Conservation (phyloP, 2,797 vertebrate species). For the Peromyscus nudipes region DNA sequence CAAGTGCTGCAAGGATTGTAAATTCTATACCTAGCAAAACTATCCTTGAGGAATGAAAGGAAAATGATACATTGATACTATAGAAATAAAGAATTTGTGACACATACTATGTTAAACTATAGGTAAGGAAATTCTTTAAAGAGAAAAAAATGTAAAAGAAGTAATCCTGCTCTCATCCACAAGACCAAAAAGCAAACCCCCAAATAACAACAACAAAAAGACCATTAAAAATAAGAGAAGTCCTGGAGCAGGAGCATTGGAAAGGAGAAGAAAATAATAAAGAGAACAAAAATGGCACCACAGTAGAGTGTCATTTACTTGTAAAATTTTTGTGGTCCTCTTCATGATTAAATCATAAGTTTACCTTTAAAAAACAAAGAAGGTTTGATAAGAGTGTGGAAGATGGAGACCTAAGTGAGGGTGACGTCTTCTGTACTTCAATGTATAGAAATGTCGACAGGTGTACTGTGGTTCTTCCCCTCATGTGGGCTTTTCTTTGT, state of each 20-base stretch:
- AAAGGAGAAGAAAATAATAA: neutral
- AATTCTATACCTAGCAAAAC: conserved; percentile 19
- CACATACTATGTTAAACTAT: too few species aligned
- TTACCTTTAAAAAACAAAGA: neutral
- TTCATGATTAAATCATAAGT: neutral
- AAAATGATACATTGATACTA: neutral
- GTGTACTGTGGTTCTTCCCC: neutral
- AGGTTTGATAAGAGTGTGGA: neutral
- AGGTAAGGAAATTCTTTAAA: neutral
- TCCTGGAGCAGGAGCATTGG: neutral
- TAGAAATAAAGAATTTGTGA: neutral
- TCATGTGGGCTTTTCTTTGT: neutral
- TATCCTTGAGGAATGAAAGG: neutral
- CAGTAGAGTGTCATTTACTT: neutral
- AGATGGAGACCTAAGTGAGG: neutral
- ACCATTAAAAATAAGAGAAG: neutral
- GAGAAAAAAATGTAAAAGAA: neutral
- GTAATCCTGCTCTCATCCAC: neutral
- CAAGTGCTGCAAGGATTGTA: neutral
- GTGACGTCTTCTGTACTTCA: neutral
- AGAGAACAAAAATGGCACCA: neutral
- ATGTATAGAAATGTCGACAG: neutral
- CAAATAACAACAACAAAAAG: neutral
- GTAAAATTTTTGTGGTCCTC: neutral
- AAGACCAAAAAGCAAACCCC: neutral